Percentiles rank a stretch among this genome's conserved stretches.
Conservation (phyloP, 2,113 vertebrate species). For the Misgurnus mizolepis region DNA sequence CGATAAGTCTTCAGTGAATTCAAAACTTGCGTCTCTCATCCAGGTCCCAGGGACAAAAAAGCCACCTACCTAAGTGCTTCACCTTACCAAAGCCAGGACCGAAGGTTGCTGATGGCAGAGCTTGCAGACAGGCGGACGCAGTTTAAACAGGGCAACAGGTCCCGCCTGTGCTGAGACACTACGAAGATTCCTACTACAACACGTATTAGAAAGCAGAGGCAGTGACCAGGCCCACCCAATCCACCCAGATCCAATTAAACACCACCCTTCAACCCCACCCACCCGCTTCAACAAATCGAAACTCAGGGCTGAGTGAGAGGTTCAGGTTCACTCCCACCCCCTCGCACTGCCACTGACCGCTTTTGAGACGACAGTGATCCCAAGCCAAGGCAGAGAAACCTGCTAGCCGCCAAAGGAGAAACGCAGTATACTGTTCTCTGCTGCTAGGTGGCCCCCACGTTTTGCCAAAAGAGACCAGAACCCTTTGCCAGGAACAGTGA, state of each 20-base stretch:
- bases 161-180: constrained; percentile 60
- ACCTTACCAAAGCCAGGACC: constrained; percentile 71
- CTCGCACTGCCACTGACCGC: constrained; percentile 71
- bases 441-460: constrained; percentile 68
- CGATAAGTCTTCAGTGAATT: constrained; percentile 32
- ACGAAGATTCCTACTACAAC: constrained; percentile 72
- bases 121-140: constrained; percentile 47
- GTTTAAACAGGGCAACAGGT: constrained; percentile 57
- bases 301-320: constrained; percentile 69
- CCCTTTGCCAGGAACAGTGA: constrained; percentile 67
- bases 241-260: constrained; percentile 40
- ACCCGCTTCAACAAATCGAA: constrained; percentile 42
- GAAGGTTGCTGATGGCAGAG: constrained; percentile 61
- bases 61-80: constrained; percentile 76
- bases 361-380: constrained; percentile 70
- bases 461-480: constrained; percentile 72
- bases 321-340: constrained; percentile 69
- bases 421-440: constrained; percentile 64
- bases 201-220: constrained; percentile 75
- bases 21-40: constrained; percentile 40
- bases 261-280: constrained; percentile 7
- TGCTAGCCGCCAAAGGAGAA: constrained; percentile 68
- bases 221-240: constrained; percentile 60
- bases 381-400: constrained; percentile 62
- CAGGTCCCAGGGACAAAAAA: constrained; percentile 69